Percentiles rank a stretch among this genome's conserved stretches.
Evolutionary conservation across 2,113 vertebrate genomes (phyloP).

Genomic region (Alces alces): DNA sequence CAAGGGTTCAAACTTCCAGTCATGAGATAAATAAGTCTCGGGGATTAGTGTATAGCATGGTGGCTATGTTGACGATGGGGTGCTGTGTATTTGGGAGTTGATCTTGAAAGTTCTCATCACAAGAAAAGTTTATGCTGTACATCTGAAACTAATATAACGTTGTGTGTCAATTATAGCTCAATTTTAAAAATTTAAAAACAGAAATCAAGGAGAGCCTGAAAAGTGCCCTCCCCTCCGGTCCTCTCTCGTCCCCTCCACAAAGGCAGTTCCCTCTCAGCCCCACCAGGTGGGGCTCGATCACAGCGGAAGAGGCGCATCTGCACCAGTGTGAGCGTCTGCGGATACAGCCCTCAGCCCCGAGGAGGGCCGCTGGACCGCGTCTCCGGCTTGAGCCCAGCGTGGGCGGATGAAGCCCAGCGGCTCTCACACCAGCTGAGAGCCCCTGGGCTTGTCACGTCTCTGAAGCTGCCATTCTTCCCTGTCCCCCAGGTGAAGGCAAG

Average conservation of each 20-base stretch:
- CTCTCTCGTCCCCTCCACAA: rapidly evolving
- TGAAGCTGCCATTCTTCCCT: not conserved
- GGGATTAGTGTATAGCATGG: not conserved
- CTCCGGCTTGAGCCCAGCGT: not conserved
- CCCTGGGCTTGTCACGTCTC: not conserved
- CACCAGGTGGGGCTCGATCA: constrained; percentile 83
- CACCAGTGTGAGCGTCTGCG: rapidly evolving
- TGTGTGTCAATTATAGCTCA: not conserved
- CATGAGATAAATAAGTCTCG: not conserved
- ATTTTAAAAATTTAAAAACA: not conserved
- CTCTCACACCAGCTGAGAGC: not conserved
- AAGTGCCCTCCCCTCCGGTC: not conserved
- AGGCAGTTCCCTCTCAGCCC: constrained; percentile 46
- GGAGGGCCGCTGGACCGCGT: not conserved
- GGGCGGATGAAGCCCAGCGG: not conserved
- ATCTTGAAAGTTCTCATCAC: not conserved
- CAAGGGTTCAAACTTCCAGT: not conserved
- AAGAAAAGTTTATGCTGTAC: not conserved
- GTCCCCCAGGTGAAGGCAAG: not conserved
- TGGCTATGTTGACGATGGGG: not conserved
- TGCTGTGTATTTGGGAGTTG: not conserved
- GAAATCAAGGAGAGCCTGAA: not conserved
- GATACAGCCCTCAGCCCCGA: not conserved
- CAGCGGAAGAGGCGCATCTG: constrained; percentile 60
- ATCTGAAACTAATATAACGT: not conserved